Evolutionary conservation across 2,888 invertebrate genomes (phyloP).

Genomic region (Bembecia ichneumoniformis): DNA sequence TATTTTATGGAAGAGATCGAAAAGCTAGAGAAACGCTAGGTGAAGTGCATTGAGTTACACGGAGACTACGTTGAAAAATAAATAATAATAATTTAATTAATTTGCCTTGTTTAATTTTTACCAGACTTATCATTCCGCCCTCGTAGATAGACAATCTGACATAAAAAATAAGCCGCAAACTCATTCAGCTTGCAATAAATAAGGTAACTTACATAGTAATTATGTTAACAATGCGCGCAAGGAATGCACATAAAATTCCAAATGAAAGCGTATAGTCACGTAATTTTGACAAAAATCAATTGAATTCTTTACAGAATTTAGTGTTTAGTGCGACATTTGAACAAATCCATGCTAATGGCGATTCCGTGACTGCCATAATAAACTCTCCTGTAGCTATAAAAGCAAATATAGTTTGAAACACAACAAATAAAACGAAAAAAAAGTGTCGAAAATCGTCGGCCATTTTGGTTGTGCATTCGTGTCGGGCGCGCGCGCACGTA

Average conservation of each 20-base stretch:
- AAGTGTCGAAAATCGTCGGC: conserved; percentile 35
- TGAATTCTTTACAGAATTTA: background rate
- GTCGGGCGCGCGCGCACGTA: conserved; percentile 42
- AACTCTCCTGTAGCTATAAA: conserved; percentile 58
- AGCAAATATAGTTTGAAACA: conserved; percentile 58
- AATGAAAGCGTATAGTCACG: background rate
- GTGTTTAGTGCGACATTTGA: background rate
- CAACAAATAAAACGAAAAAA: conserved; percentile 57
- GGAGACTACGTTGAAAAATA: too few relatives aligned
- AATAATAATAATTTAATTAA: too few relatives aligned
- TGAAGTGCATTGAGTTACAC: too few relatives aligned
- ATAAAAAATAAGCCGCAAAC: too few relatives aligned
- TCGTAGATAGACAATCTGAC: too few relatives aligned
- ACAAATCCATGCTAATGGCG: conserved; percentile 48
- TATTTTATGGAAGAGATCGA: too few relatives aligned
- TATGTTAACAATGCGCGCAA: background rate
- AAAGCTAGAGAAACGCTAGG: too few relatives aligned
- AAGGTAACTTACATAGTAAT: too few relatives aligned
- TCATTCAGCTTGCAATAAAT: too few relatives aligned
- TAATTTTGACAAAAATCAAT: background rate
- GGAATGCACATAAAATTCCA: background rate
- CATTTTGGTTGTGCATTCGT: conserved; percentile 22
- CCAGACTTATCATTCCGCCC: too few relatives aligned
- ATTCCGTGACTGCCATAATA: conserved; percentile 58
- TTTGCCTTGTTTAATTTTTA: too few relatives aligned